Evolutionary conservation across 2,797 vertebrate species (phyloP), one percentile per base, ranked within the genome.

Genomic region (Lithobates sylvaticus): DNA sequence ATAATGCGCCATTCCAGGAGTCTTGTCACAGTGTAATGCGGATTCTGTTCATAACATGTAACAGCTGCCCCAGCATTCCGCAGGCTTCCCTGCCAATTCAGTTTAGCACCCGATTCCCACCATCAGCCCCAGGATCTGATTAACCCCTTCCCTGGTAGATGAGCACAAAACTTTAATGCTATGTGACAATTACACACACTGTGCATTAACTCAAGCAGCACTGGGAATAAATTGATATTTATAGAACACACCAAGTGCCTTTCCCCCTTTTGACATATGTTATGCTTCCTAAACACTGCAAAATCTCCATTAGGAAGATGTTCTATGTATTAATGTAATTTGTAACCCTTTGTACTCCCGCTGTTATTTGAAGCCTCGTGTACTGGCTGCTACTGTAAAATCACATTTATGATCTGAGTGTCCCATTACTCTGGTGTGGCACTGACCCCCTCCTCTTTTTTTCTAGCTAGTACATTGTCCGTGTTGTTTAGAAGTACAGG

Each of bases 51-150:
- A 65, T 29, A 69, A 54, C 64, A 84, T 70, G 64, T 27, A 73
- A 39, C 84, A 85, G 84, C 84, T 85, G 84, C 42, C 58, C 47
- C 34, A 69, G 34, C 76, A 84, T 84, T 78, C 36, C 50, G 71
- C 13, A 72, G 76, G 34, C 75, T 34, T 75, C 58, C 5, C 26
- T 80, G 77, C 77, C 77, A 85, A 75, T 68, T 80, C 47, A 39
- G 27, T 80, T 80, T 85, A 67, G 73, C 61, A 85, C 73, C 47
- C 27, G 29, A 76, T 77, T 84, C 82, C 65, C 34, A 70, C 44
- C 26, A 68, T 50, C 81, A 47, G 81, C 74, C 82, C 50, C n/a
- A 3, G 73, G 64, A 27, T 68, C 44, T 44, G 36, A 76, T 76
- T 84, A 76, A 84, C 61, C 82, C 74, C 21, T 69, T 84, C 64